Base-by-base conservation (phyloP, 1,140 invertebrate genomes). In the Zaprionus ornatus region DNA sequence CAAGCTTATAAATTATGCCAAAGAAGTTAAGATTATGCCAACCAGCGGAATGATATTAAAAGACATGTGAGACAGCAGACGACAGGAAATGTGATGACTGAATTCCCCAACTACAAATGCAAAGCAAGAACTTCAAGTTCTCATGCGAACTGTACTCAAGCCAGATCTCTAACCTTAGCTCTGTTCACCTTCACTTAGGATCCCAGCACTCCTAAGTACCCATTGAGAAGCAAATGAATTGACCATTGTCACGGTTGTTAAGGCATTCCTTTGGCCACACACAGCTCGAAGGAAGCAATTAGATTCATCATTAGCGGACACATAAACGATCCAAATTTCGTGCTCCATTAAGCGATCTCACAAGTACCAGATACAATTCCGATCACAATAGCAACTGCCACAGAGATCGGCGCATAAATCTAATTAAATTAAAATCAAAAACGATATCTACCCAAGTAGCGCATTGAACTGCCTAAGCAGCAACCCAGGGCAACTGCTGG, bases 371-470 rank as follows among this genome's bases (percentile, higher is more conserved):
- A 23, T 50, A 7, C n/a, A n/a, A 37, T 45, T 45, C 40, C 2
- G 37, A 13, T 52, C 15, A 21, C 25, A 52, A 52, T 9, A 10
- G 9, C 25, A 40, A 73, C 48, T 56, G 56, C 57, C 63, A 48
- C 45, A 64, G 50, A 23, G 19, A 27, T 35, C 75, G 56, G 48
- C 54, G 57, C 64, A 56, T 66, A 75, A 84, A 79, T 90, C 71
- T 90, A 88, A 88, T 88, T 88, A 84, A 88, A 88, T 88, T 90
- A 81, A 73, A 88, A 79, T 68, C 68, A 55, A 81, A 87, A 68
- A 50, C 40, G 12, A 52, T 52, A 35, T 72, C 71, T 73, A 50
- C 57, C 74, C 77, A 88, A 88, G 84, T 71, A 87, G 84, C 79
- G n/a, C n/a, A 42, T 42, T 60, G 57, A 79, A 69, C 77, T 79